Conservation (phyloP, 2,888 invertebrate species). For the Leptinotarsa haldemani region DNA sequence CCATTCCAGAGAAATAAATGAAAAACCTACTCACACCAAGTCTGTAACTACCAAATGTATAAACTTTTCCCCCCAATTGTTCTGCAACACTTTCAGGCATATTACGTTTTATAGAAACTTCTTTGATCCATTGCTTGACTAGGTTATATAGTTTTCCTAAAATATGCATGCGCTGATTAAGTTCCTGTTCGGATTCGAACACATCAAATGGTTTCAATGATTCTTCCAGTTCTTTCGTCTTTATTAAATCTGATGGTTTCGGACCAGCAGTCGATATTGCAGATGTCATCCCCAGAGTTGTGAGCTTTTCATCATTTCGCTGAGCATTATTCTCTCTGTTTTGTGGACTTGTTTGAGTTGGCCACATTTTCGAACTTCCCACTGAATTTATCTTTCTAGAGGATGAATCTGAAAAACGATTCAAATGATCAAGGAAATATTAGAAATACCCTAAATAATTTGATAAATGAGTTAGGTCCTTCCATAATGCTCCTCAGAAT, state of each 20-base stretch:
- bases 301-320: constrained; percentile 71
- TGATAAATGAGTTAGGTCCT: too few relatives aligned
- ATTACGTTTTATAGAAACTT: constrained; percentile 88
- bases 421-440: too few relatives aligned
- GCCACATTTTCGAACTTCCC: constrained; percentile 40
- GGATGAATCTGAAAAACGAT: too few relatives aligned
- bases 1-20: too few relatives aligned
- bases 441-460: too few relatives aligned
- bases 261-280: constrained; percentile 91
- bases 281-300: constrained; percentile 90
- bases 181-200: constrained; percentile 90
- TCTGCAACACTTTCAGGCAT: constrained; percentile 93
- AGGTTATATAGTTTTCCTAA: constrained; percentile 87
- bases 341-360: constrained; percentile 42
- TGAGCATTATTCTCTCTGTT: constrained; percentile 55
- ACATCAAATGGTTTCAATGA: constrained; percentile 86
- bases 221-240: constrained; percentile 82
- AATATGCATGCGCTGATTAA: constrained; percentile 90
- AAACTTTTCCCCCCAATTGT: constrained; percentile 96
- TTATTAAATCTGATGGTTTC: constrained; percentile 80
- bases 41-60: constrained; percentile 98
- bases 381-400: too few relatives aligned
- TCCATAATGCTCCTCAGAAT: not conserved
- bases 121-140: constrained; percentile 94
- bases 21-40: constrained; percentile 75